Evolutionary conservation across 2,113 vertebrate genomes (phyloP).

Genomic region (Carollia perspicillata): DNA sequence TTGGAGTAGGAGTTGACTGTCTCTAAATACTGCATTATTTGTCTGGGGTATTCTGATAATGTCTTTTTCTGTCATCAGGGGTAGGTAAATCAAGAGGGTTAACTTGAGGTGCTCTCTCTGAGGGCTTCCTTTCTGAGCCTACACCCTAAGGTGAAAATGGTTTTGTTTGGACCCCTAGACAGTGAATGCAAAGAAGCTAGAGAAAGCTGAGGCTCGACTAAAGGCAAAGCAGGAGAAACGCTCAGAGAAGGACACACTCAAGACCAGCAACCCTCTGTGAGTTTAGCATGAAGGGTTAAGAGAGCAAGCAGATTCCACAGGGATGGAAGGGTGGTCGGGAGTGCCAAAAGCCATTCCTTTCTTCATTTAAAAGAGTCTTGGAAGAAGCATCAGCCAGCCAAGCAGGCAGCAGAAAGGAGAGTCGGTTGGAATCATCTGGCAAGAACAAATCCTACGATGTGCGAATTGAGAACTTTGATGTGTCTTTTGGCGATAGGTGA

Average conservation of each 20-base stretch:
- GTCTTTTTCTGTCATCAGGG: not conserved
- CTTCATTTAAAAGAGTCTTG: slow-evolving; percentile 85
- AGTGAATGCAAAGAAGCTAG: slow-evolving; percentile 94
- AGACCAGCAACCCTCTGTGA: slow-evolving; percentile 85
- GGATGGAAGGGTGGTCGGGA: not conserved
- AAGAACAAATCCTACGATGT: slow-evolving; percentile 98
- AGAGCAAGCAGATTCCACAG: not conserved
- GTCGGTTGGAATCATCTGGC: slow-evolving; percentile 91
- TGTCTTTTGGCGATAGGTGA: slow-evolving; percentile 97
- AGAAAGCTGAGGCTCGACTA: slow-evolving; percentile 96
- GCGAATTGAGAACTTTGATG: slow-evolving; percentile 97
- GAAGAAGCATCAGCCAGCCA: slow-evolving; percentile 98
- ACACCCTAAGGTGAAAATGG: not conserved
- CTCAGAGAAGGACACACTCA: slow-evolving; percentile 90
- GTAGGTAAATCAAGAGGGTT: not conserved
- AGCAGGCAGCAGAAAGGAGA: slow-evolving; percentile 96
- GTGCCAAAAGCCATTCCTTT: not conserved
- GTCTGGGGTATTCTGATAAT: not conserved
- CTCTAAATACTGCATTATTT: not conserved
- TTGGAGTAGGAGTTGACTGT: not conserved
- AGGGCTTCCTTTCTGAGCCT: not conserved
- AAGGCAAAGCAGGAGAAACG: slow-evolving; percentile 94
- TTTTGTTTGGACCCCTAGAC: slow-evolving; percentile 80
- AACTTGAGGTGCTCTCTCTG: not conserved
- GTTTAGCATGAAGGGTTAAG: slow-evolving; percentile 43